Evolutionary conservation across 2,888 invertebrate species (phyloP).

Genomic region (Hyles lineata): DNA sequence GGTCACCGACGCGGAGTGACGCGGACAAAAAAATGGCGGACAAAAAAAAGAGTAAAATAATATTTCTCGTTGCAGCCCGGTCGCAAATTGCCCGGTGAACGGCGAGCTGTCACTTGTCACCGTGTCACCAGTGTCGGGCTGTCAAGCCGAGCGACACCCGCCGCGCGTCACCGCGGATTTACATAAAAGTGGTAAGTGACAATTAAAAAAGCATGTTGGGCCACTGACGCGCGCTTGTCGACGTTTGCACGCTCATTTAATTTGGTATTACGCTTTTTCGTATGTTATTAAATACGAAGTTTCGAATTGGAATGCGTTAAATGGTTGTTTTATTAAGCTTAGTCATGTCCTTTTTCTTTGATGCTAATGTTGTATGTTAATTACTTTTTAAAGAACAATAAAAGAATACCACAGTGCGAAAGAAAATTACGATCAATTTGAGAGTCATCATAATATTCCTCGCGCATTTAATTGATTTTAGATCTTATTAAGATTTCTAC

Average conservation of each 20-base stretch:
- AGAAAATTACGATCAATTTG: no score
- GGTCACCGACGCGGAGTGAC: constrained; percentile 42
- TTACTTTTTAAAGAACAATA: not conserved
- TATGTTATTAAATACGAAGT: constrained; percentile 10
- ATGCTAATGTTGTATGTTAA: not conserved
- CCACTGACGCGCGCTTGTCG: constrained; percentile 37
- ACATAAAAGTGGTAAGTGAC: constrained; percentile 77
- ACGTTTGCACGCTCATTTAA: constrained; percentile 46
- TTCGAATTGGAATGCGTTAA: constrained; percentile 14
- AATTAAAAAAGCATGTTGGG: constrained; percentile 67
- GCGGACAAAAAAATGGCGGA: constrained; percentile 42
- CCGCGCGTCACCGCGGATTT: constrained; percentile 69
- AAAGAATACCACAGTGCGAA: not conserved
- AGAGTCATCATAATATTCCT: no score
- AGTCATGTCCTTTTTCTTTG: not conserved
- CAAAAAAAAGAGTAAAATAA: constrained; percentile 53
- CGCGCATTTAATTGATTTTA: no score
- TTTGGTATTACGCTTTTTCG: constrained; percentile 23
- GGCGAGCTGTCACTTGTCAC: constrained; percentile 72
- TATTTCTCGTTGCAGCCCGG: constrained; percentile 61
- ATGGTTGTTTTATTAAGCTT: constrained; percentile 1
- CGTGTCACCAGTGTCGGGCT: constrained; percentile 68
- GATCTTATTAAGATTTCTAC: no score
- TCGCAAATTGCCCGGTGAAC: constrained; percentile 74
- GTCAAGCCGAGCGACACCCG: constrained; percentile 63